Percentiles rank a stretch among this genome's conserved stretches.
phyloP scores from a whole-genome alignment of 2,888 invertebrate species.

The Ophion ventricosus region DNA sequence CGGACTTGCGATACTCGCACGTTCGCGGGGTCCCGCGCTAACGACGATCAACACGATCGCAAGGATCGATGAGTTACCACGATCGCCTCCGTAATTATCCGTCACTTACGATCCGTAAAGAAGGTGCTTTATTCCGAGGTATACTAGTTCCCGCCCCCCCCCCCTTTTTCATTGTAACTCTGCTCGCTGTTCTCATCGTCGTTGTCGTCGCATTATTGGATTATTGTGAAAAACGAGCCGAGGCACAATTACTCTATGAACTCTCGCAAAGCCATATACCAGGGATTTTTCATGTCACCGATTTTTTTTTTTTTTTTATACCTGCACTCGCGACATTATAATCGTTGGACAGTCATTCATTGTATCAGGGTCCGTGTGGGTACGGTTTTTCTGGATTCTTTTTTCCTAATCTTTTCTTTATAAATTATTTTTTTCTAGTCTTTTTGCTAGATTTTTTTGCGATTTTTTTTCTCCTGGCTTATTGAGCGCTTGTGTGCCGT shows the following conservation, averaged over 20 bases:
- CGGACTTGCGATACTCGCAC: conserved; percentile 3
- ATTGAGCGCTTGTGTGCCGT: no score
- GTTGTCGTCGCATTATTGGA: conserved; percentile 49
- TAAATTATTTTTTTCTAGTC: no score
- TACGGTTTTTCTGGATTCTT: no score
- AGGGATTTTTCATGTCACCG: conserved; percentile 2
- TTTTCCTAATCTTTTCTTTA: no score
- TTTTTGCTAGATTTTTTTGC: no score
- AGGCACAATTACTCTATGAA: conserved; percentile 32
- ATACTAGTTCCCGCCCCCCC: not conserved
- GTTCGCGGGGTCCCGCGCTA: conserved; percentile 22
- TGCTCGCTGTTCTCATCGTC: not conserved
- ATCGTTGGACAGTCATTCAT: not conserved
- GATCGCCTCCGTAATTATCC: conserved; percentile 63
- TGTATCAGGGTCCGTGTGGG: not conserved
- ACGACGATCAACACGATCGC: conserved; percentile 65
- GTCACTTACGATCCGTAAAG: conserved; percentile 56
- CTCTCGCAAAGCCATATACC: conserved; percentile 12
- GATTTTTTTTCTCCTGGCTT: no score
- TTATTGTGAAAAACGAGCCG: conserved; percentile 62
- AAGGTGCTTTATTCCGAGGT: conserved; percentile 8
- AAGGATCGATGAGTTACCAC: conserved; percentile 63
- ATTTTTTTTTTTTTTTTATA: not conserved
- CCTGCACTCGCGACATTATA: not conserved
- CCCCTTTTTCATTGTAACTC: not conserved